Evolutionary conservation across 2,797 vertebrate species (phyloP).

Genomic region (Pangasius djambal): DNA sequence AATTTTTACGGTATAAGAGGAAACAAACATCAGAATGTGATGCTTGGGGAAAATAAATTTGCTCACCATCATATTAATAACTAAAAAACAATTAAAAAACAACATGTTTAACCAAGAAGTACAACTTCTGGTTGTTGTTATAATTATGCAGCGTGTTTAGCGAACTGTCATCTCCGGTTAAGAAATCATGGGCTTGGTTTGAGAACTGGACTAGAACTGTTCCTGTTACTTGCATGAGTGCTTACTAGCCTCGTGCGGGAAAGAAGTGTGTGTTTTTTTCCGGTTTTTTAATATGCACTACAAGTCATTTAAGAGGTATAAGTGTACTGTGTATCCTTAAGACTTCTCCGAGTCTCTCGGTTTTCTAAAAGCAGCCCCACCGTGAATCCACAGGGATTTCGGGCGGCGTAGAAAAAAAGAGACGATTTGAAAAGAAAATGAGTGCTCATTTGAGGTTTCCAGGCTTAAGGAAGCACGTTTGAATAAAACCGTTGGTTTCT

Average conservation of each 20-base stretch:
- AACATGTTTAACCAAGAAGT: not conserved
- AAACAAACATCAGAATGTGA: not conserved
- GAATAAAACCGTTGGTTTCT: constrained; percentile 12
- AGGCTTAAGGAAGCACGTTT: constrained; percentile 9
- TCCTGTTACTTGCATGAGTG: too few relatives aligned
- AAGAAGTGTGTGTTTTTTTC: not conserved
- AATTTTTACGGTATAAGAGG: not conserved
- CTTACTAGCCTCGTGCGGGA: not conserved
- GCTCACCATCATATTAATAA: not conserved
- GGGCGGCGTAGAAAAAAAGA: not conserved
- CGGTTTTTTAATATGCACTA: not conserved
- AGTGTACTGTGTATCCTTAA: not conserved
- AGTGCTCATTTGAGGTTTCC: constrained; percentile 26
- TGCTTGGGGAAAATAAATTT: not conserved
- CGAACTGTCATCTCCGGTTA: not conserved
- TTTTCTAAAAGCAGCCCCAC: constrained; percentile 20
- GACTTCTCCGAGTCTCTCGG: not conserved
- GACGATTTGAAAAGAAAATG: constrained; percentile 43
- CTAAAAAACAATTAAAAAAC: not conserved
- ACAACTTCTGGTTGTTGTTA: not conserved
- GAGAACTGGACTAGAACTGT: not conserved
- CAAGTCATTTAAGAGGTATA: constrained; percentile 4
- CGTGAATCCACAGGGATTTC: constrained; percentile 23
- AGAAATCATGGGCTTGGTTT: not conserved
- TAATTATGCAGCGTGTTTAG: not conserved